A percentile compares a stretch with the other conserved stretches of the same genome.
phyloP scores from a whole-genome alignment of 2,888 invertebrate genomes.

The Atherix ibis region DNA sequence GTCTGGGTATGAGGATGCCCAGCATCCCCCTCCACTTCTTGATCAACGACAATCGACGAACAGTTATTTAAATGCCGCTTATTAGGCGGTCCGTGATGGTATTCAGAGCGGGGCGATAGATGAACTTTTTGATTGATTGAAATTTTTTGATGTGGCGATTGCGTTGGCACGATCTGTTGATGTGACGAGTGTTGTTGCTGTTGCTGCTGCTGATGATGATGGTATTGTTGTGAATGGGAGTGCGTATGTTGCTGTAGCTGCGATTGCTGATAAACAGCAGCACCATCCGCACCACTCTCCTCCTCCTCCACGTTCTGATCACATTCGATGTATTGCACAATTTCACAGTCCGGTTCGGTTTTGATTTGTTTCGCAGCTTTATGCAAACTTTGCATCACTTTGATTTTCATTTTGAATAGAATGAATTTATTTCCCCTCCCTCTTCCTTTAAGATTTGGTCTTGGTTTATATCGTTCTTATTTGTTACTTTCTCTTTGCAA shows the following conservation, averaged over 20 bases:
- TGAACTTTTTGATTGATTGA: constrained; percentile 27
- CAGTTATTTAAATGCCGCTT: not conserved
- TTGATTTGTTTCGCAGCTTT: constrained; percentile 24
- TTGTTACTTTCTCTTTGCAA: not conserved
- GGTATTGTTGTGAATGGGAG: not conserved
- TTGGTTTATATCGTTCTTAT: not conserved
- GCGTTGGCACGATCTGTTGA: no score
- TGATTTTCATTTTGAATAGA: constrained; percentile 11
- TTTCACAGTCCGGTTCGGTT: constrained; percentile 27
- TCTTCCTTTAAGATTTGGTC: not conserved
- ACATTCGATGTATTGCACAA: constrained; percentile 6
- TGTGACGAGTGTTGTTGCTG: no score
- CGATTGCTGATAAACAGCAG: not conserved
- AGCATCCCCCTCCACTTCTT: no score
- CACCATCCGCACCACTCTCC: not conserved
- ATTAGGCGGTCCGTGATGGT: constrained; percentile 13
- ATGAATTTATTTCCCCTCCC: not conserved
- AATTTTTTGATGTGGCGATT: no score
- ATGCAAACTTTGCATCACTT: constrained; percentile 24
- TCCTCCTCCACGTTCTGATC: not conserved
- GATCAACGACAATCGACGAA: no score
- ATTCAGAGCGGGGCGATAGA: constrained; percentile 26
- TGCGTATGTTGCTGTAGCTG: not conserved
- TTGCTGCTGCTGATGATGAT: constrained; percentile 6
- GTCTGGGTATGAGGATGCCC: not conserved